phyloP scores from a whole-genome alignment of 1,140 invertebrate genomes.

The Trichonephila inaurata region DNA sequence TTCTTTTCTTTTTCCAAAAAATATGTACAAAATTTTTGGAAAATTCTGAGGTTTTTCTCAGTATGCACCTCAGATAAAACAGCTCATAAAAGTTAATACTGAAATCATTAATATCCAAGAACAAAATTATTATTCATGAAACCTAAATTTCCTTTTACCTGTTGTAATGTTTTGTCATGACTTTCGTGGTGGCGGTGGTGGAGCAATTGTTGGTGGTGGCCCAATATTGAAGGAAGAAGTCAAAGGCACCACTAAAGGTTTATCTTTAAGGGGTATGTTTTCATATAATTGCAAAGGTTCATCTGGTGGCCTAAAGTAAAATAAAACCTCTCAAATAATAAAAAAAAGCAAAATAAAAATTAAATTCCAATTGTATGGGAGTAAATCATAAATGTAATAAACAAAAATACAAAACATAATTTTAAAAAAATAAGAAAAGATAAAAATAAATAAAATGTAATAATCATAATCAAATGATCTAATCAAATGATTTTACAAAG shows the following conservation, averaged over 20 bases:
- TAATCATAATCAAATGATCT: neutral
- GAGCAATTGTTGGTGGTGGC: constrained; percentile 79
- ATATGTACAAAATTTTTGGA: no score
- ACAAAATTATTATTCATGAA: no score
- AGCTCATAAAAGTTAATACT: no score
- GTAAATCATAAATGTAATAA: neutral
- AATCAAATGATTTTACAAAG: no score
- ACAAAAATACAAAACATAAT: neutral
- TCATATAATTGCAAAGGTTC: constrained; percentile 81
- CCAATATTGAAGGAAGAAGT: constrained; percentile 79
- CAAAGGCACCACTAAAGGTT: constrained; percentile 77
- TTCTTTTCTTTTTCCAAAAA: no score
- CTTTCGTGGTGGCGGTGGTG: constrained; percentile 78
- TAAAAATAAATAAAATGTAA: neutral
- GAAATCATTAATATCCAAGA: no score
- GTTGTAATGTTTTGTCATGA: constrained; percentile 68
- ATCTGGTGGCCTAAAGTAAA: constrained; percentile 80
- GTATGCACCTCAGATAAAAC: no score
- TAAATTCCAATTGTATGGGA: neutral
- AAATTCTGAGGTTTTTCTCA: no score
- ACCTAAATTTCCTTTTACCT: constrained; percentile 8
- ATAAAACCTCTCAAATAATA: constrained; percentile 40
- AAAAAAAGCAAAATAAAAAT: constrained; percentile 57
- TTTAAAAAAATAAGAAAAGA: neutral
- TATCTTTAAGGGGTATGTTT: constrained; percentile 81